Percentiles rank a stretch among this genome's conserved stretches.
Conservation (phyloP, 2,888 invertebrate genomes). For the Rotaria sp. region DNA sequence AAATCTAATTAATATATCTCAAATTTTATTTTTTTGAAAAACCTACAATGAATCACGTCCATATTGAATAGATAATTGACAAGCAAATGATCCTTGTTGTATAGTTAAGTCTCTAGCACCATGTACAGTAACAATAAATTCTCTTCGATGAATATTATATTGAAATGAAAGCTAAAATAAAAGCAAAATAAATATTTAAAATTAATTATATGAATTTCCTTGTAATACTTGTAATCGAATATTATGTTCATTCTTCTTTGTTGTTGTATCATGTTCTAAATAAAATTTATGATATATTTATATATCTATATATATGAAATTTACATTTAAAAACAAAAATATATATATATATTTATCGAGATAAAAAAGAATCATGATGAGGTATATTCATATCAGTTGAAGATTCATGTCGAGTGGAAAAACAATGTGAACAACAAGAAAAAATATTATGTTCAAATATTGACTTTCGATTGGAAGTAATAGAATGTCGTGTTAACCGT, state of each 20-base stretch:
- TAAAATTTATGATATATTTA: neutral
- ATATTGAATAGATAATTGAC: slow-evolving; percentile 15
- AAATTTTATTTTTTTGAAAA: neutral
- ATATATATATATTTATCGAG: neutral
- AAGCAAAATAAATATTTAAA: neutral
- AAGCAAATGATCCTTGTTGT: neutral
- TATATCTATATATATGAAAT: neutral
- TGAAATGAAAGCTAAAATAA: slow-evolving; percentile 1
- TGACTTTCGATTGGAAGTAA: neutral
- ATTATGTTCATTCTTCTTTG: neutral
- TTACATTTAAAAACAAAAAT: neutral
- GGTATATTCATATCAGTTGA: neutral
- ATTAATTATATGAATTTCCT: neutral
- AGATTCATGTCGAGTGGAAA: neutral
- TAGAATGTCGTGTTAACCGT: neutral
- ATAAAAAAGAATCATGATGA: neutral
- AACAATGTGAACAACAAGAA: neutral
- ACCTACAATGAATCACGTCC: slow-evolving; percentile 17
- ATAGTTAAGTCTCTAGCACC: slow-evolving; percentile 16
- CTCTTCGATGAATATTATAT: slow-evolving; percentile 1
- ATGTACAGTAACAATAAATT: neutral
- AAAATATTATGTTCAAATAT: neutral
- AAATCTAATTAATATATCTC: no score
- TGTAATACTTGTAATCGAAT: neutral
- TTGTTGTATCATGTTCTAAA: slow-evolving; percentile 4